These are phyloP conservation scores for Alexandromys fortis DNA, from an alignment of 2,113 vertebrate genomes.

Conservation along the genomic window DNA sequence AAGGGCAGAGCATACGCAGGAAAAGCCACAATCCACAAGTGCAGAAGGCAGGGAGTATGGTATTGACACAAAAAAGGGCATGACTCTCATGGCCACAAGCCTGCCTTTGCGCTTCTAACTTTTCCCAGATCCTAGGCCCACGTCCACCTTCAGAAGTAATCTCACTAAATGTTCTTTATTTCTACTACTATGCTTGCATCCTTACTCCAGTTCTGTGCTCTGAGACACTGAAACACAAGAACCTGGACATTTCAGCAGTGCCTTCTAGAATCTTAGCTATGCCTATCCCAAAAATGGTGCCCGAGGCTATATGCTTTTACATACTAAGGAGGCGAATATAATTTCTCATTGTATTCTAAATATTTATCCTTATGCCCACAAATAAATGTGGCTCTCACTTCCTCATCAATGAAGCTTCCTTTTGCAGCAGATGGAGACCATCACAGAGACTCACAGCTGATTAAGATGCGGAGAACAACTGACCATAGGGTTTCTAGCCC, in stretches of 20 bases:
- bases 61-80: not conserved
- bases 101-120: not conserved
- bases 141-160: not conserved
- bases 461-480: not conserved
- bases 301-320: not conserved
- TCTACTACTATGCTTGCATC: not conserved
- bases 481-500: not conserved
- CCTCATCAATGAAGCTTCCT: not conserved
- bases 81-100: not conserved
- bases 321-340: not conserved
- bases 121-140: not conserved
- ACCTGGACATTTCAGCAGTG: not conserved
- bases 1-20: not conserved
- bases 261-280: not conserved
- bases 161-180: not conserved
- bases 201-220: not conserved
- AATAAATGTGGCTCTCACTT: not conserved
- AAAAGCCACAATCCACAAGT: not conserved
- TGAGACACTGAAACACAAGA: not conserved
- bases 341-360: not conserved
- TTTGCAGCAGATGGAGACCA: not conserved
- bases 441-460: not conserved
- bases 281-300: not conserved
- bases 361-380: not conserved
- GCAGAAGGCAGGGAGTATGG: not conserved